Evolutionary conservation across 2,113 vertebrate species (phyloP).

Genomic region (Empidonax traillii): DNA sequence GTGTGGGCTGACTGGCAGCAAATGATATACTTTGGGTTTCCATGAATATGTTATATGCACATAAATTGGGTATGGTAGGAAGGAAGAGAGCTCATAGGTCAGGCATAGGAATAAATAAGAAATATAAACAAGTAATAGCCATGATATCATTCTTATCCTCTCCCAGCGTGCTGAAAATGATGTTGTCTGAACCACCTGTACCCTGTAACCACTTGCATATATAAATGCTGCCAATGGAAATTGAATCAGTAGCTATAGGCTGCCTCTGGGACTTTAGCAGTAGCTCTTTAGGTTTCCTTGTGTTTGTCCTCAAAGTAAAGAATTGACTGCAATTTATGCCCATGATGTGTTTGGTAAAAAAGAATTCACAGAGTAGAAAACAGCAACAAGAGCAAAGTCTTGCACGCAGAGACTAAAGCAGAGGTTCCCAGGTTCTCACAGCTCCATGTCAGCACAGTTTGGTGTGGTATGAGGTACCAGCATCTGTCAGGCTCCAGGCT

Average conservation of each 20-base stretch:
- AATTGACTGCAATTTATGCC: neutral
- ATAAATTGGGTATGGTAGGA: neutral
- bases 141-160: neutral
- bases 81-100: neutral
- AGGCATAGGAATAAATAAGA: neutral
- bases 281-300: neutral
- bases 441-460: rapidly evolving
- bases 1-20: neutral
- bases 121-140: neutral
- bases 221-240: neutral
- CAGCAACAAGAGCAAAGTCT: neutral
- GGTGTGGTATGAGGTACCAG: neutral
- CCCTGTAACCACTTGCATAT: neutral
- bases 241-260: neutral
- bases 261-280: neutral
- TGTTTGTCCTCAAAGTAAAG: neutral
- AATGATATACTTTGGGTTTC: neutral
- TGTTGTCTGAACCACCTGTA: neutral
- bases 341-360: rapidly evolving
- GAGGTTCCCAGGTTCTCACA: neutral
- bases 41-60: neutral
- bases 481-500: neutral
- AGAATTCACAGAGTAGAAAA: neutral
- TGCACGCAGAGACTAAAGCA: neutral
- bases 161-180: neutral